A percentile compares a stretch with the other conserved stretches of the same genome.
phyloP scores from a whole-genome alignment of 2,113 vertebrate genomes.

The Oryzias javanicus region DNA sequence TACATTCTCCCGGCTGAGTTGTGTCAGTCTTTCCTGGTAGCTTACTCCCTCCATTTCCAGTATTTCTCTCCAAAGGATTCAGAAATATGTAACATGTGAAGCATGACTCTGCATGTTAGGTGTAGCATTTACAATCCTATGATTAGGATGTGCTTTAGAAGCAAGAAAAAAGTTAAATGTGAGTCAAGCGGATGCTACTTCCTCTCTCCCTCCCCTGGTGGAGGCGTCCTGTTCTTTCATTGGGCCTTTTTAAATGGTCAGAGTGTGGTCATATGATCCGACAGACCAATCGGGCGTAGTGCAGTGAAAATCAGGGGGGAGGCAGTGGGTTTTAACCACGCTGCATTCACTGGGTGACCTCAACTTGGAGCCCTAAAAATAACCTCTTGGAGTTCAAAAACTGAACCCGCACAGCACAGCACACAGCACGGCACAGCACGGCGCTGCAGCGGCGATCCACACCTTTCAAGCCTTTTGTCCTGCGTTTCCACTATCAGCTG shows the following conservation, averaged over 20 bases:
- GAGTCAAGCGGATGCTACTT: constrained; percentile 29
- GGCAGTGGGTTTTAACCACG: constrained; percentile 41
- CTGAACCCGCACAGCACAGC: not conserved
- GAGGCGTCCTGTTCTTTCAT: constrained; percentile 55
- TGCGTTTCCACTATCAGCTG: not conserved
- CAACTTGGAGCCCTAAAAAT: constrained; percentile 37
- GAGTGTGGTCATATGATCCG: constrained; percentile 68
- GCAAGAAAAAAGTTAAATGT: constrained; percentile 14
- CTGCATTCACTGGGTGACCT: constrained; percentile 48
- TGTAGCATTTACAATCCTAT: constrained; percentile 38
- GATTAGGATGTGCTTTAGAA: constrained; percentile 26
- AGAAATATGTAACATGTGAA: constrained; percentile 24
- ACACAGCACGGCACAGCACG: not conserved
- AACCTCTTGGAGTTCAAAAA: constrained; percentile 12
- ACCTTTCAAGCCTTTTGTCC: not conserved
- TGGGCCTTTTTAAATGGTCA: constrained; percentile 70
- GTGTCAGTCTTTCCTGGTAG: constrained; percentile 13
- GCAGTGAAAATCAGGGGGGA: constrained; percentile 22
- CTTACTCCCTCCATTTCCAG: not conserved
- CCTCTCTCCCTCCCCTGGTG: constrained; percentile 44
- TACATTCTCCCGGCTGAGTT: constrained; percentile 42
- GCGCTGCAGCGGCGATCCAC: not conserved
- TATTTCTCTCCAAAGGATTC: not conserved
- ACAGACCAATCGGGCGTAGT: constrained; percentile 55
- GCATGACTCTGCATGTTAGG: not conserved